These are phyloP conservation scores for Trissonchulus sp. DNA, from an alignment of 2,888 invertebrate genomes.

Conservation along the genomic window DNA sequence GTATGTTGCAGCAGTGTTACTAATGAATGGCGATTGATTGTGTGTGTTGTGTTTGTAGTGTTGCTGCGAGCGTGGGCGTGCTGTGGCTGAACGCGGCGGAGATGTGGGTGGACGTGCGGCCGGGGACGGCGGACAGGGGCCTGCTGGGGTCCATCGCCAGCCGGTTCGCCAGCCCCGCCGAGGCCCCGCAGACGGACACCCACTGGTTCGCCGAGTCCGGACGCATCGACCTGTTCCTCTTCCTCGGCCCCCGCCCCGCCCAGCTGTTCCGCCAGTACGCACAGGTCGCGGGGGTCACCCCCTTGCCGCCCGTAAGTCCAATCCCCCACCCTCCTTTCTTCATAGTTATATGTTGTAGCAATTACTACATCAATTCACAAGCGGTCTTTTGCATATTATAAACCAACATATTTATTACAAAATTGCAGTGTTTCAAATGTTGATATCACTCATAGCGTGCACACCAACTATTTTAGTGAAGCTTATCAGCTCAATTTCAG, in stretches of 20 bases:
- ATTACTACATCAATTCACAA: no score
- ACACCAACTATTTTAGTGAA: no score
- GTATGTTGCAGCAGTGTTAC: no score
- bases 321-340: no score
- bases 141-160: background rate
- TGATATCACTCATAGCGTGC: no score
- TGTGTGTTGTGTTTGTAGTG: constrained; percentile 57
- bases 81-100: constrained; percentile 98
- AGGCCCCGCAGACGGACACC: constrained; percentile 58
- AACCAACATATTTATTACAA: no score
- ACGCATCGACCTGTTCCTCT: constrained; percentile 81
- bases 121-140: constrained; percentile 53
- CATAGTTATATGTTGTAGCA: no score
- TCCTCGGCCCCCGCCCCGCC: constrained; percentile 77
- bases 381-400: no score
- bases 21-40: no score
- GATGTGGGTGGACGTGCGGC: constrained; percentile 86
- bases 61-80: constrained; percentile 71
- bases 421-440: no score
- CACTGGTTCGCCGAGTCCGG: constrained; percentile 98
- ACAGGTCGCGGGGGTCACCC: constrained; percentile 75
- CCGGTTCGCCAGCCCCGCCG: constrained; percentile 36
- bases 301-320: constrained; percentile 78
- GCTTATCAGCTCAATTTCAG: no score
- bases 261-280: constrained; percentile 84